Evolutionary conservation across 2,113 vertebrate species (phyloP).

Genomic region (Eudyptes chrysolophus): DNA sequence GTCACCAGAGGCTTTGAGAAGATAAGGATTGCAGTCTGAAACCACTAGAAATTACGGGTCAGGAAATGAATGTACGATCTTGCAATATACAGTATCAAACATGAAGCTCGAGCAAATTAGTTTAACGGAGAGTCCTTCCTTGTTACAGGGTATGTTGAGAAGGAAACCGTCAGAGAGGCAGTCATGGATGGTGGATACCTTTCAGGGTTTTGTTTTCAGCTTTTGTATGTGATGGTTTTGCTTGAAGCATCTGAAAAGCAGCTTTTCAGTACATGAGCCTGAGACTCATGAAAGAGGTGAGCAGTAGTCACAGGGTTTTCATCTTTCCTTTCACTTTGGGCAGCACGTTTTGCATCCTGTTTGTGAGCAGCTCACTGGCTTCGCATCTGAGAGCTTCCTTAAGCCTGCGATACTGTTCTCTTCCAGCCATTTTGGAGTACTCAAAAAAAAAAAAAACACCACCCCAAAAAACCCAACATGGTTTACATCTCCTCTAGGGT

Average conservation of each 20-base stretch:
- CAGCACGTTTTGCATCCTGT: slow-evolving; percentile 51
- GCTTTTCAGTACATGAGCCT: not conserved
- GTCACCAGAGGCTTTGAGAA: slow-evolving; percentile 10
- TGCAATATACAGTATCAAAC: not conserved
- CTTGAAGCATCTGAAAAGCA: not conserved
- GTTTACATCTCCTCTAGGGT: not conserved
- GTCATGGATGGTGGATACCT: not conserved
- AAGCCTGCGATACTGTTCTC: not conserved
- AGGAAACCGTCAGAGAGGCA: not conserved
- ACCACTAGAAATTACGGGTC: not conserved
- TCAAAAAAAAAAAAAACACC: not conserved
- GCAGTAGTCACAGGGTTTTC: slow-evolving; percentile 28
- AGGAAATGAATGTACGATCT: not conserved
- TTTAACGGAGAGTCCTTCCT: not conserved
- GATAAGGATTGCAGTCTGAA: not conserved
- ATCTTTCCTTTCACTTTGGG: slow-evolving; percentile 1
- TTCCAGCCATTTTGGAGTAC: not conserved
- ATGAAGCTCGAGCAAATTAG: not conserved
- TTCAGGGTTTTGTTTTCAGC: not conserved
- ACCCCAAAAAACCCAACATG: not conserved
- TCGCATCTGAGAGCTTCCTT: slow-evolving; percentile 4
- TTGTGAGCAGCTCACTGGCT: slow-evolving; percentile 29
- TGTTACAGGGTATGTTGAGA: not conserved
- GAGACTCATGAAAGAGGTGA: slow-evolving; percentile 33
- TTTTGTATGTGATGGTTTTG: not conserved